A percentile compares a stretch with the other conserved stretches of the same genome.
phyloP scores from a whole-genome alignment of 2,797 vertebrate genomes.

The Scomberomorus guttatus region DNA sequence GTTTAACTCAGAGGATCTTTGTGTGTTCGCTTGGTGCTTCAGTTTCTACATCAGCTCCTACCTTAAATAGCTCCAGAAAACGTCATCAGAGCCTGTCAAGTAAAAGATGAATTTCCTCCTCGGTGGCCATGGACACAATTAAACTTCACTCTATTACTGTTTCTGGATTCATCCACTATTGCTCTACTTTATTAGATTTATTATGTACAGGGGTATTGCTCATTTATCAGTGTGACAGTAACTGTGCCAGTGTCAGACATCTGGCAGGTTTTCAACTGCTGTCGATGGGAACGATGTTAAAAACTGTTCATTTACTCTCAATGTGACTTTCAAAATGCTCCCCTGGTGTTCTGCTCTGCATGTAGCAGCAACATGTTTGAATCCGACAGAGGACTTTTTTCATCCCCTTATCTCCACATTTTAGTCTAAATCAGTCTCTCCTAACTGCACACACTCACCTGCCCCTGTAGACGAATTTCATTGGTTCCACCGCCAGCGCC shows the following conservation, averaged over 20 bases:
- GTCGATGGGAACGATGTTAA: neutral
- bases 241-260: neutral
- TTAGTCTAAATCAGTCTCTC: too few relatives aligned
- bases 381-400: too few relatives aligned
- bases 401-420: too few relatives aligned
- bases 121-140: conserved; percentile 44
- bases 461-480: conserved; percentile 99
- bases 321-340: neutral
- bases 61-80: conserved; percentile 27
- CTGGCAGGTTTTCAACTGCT: conserved; percentile 21
- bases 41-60: neutral
- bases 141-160: conserved; percentile 35
- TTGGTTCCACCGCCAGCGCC: conserved; percentile 97
- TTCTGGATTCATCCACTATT: conserved; percentile 41
- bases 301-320: neutral
- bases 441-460: conserved; percentile 84
- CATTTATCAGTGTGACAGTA: conserved; percentile 48
- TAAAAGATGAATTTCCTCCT: conserved; percentile 54
- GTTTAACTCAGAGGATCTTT: neutral
- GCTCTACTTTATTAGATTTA: conserved; percentile 61
- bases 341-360: neutral
- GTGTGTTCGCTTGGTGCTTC: conserved; percentile 1
- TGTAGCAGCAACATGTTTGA: too few relatives aligned
- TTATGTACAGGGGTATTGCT: neutral
- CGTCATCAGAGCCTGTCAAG: conserved; percentile 39